A percentile compares a stretch with the other conserved stretches of the same genome.
phyloP scores from a whole-genome alignment of 2,888 invertebrate species.

The Frankliniella fusca region DNA sequence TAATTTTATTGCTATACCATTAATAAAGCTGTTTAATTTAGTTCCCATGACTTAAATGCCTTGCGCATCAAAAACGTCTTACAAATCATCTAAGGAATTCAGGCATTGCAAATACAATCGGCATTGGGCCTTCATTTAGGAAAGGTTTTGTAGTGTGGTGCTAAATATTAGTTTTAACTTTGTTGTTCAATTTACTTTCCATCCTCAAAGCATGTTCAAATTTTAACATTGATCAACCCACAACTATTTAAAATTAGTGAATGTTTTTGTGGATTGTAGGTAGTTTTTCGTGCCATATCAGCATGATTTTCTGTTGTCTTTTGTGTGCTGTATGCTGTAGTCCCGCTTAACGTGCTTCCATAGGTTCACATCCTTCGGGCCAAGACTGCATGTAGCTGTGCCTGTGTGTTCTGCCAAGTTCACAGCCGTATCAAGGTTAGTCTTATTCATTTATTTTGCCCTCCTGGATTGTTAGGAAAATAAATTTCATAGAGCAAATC shows the following conservation, averaged over 20 bases:
- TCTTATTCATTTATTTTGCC: constrained; percentile 1
- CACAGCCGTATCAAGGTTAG: constrained; percentile 18
- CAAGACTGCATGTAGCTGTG: constrained; percentile 24
- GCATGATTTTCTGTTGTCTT: neutral
- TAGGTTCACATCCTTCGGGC: constrained; percentile 19
- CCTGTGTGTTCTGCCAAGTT: constrained; percentile 26
- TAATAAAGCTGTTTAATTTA: too few relatives aligned
- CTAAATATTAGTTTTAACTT: too few relatives aligned
- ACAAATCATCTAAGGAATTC: too few relatives aligned
- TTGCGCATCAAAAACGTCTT: too few relatives aligned
- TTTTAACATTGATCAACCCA: constrained; percentile 31
- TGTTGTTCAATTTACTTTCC: too few relatives aligned
- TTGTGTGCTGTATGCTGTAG: constrained; percentile 18
- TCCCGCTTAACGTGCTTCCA: constrained; percentile 12
- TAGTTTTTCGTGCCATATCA: neutral
- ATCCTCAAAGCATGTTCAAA: neutral
- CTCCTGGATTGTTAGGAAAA: neutral
- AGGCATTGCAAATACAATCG: too few relatives aligned
- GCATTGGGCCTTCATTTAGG: too few relatives aligned
- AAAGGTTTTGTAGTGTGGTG: constrained; percentile 25
- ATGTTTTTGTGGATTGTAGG: neutral
- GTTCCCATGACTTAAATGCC: too few relatives aligned
- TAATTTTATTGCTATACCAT: too few relatives aligned
- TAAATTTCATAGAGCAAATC: too few relatives aligned
- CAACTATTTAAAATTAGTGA: constrained; percentile 21